Evolutionary conservation across 2,797 vertebrate genomes (phyloP).

Genomic region (Protosalanx chinensis): DNA sequence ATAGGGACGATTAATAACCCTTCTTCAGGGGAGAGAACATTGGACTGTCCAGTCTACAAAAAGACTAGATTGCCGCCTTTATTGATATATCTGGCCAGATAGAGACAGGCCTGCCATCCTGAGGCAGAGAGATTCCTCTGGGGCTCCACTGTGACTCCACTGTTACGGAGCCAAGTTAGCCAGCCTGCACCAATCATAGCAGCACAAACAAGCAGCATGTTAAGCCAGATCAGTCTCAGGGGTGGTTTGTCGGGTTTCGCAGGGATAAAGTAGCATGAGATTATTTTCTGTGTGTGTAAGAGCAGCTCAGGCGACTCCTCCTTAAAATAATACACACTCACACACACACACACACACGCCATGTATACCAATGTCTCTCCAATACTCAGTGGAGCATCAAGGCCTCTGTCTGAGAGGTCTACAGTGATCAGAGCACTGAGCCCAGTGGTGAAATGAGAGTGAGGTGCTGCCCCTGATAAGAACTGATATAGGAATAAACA

Average conservation of each 20-base stretch:
- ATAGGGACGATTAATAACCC: constrained; percentile 71
- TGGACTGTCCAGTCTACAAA: constrained; percentile 62
- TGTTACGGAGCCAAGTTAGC: constrained; percentile 72
- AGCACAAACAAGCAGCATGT: constrained; percentile 70
- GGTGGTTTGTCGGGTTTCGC: constrained; percentile 73
- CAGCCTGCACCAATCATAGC: constrained; percentile 65
- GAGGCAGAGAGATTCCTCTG: constrained; percentile 61
- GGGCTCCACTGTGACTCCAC: constrained; percentile 68
- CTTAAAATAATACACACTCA: constrained; percentile 30
- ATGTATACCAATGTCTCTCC: constrained; percentile 5
- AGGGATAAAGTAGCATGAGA: constrained; percentile 74
- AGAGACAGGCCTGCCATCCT: constrained; percentile 63
- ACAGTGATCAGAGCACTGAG: constrained; percentile 44
- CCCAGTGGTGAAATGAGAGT: constrained; percentile 55
- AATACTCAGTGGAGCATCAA: constrained; percentile 30
- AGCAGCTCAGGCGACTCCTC: constrained; percentile 39
- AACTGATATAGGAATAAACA: constrained; percentile 64
- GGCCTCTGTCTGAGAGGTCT: constrained; percentile 48
- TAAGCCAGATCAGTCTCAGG: constrained; percentile 73
- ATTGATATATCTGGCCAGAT: constrained; percentile 71
- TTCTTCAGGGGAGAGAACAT: constrained; percentile 59
- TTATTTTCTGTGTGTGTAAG: constrained; percentile 68
- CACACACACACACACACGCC: constrained; percentile 36
- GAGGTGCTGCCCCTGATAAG: constrained; percentile 57
- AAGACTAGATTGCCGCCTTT: constrained; percentile 62